Percentiles rank a stretch among this genome's conserved stretches.
Conservation (phyloP, 2,888 invertebrate genomes). For the Sesia apiformis region DNA sequence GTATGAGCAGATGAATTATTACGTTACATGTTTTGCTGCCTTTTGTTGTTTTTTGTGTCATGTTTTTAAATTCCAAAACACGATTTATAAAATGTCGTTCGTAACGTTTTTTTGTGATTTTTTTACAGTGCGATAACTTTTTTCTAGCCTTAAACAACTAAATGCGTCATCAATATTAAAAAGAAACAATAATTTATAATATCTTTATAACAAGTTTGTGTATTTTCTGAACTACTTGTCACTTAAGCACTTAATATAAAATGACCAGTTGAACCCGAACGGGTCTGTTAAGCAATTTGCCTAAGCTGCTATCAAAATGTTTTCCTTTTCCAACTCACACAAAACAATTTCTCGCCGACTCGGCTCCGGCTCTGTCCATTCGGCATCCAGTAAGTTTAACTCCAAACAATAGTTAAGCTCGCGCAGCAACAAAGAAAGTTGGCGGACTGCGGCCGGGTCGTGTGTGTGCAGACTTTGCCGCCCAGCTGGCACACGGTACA, state of each 20-base stretch:
- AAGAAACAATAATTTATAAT: too few relatives aligned
- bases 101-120: too few relatives aligned
- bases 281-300: slow-evolving; percentile 47
- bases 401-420: slow-evolving; percentile 59
- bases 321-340: slow-evolving; percentile 67
- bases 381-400: slow-evolving; percentile 56
- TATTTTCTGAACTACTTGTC: not conserved
- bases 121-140: too few relatives aligned
- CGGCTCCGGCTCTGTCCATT: slow-evolving; percentile 59
- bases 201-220: too few relatives aligned
- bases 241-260: not conserved
- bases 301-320: slow-evolving; percentile 64
- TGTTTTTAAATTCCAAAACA: too few relatives aligned
- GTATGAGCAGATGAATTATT: too few relatives aligned
- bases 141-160: too few relatives aligned
- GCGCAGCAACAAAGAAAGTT: slow-evolving; percentile 60
- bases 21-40: too few relatives aligned
- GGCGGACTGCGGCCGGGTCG: slow-evolving; percentile 34
- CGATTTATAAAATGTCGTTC: too few relatives aligned
- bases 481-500: not conserved
- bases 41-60: too few relatives aligned
- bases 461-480: slow-evolving; percentile 7
- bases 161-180: too few relatives aligned
- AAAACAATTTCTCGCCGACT: slow-evolving; percentile 63
- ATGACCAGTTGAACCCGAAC: not conserved